phyloP scores from a whole-genome alignment of 2,113 vertebrate genomes.

The Semicossyphus pulcher region DNA sequence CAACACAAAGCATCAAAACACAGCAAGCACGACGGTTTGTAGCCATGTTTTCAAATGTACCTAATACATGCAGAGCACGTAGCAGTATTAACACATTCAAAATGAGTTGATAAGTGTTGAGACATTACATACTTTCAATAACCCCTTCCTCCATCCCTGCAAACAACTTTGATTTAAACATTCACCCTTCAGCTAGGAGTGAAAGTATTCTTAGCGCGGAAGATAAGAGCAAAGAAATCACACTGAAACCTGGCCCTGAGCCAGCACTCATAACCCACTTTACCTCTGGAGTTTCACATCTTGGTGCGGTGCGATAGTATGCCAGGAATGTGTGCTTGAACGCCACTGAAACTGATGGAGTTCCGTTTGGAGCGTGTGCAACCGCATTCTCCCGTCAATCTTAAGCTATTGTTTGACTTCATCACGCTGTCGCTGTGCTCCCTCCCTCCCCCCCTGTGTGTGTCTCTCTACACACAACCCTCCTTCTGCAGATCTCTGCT shows the following conservation, averaged over 20 bases:
- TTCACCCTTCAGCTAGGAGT: background rate
- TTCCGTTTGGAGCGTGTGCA: conserved; percentile 54
- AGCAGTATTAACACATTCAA: no score
- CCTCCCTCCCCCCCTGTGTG: background rate
- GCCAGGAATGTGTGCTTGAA: conserved; percentile 74
- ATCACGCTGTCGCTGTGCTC: conserved; percentile 14
- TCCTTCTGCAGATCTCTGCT: conserved; percentile 10
- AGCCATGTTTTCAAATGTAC: no score
- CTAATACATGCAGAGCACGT: no score
- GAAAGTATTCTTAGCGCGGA: conserved; percentile 6
- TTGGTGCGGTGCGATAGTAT: conserved; percentile 61
- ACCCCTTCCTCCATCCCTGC: background rate
- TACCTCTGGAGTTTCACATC: conserved; percentile 66
- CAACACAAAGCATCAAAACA: background rate
- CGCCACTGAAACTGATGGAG: conserved; percentile 55
- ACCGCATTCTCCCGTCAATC: conserved; percentile 54
- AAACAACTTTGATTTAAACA: background rate
- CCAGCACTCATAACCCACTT: conserved; percentile 66
- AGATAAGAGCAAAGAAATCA: conserved; percentile 54
- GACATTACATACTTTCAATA: background rate
- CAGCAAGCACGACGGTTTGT: no score
- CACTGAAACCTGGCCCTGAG: conserved; percentile 78
- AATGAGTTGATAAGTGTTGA: no score
- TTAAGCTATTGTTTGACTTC: conserved; percentile 60
- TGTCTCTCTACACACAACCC: background rate